These are phyloP conservation scores for Malacoctenus gilli DNA, from an alignment of 2,797 vertebrate species.

Conservation along the genomic window DNA sequence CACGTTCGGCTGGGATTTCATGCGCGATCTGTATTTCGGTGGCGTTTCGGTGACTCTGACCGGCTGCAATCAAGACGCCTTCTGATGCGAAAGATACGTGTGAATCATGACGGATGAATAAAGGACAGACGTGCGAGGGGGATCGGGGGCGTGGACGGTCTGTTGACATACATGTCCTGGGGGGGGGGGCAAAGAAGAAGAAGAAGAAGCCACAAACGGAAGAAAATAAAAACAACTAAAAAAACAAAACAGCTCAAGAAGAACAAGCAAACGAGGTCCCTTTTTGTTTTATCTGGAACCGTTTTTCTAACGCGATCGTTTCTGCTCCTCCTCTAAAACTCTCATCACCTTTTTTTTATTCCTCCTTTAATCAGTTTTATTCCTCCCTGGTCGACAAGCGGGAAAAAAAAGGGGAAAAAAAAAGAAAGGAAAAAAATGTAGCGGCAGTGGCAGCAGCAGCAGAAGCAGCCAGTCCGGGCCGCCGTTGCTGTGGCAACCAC, in stretches of 20 bases:
- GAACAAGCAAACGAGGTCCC: background rate
- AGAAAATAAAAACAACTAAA: too few species aligned
- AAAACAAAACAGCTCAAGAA: background rate
- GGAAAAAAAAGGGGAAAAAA: slow-evolving; percentile 34
- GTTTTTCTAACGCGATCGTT: slow-evolving; percentile 18
- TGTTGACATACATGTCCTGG: slow-evolving; percentile 37
- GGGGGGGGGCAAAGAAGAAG: slow-evolving; percentile 3
- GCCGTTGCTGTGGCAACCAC: slow-evolving; percentile 76
- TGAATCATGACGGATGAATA: slow-evolving; percentile 40
- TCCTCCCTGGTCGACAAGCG: slow-evolving; percentile 74
- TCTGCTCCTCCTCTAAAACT: slow-evolving; percentile 25
- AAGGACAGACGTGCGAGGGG: slow-evolving; percentile 38
- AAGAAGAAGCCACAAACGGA: too few species aligned
- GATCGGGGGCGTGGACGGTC: slow-evolving; percentile 34
- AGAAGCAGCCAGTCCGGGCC: slow-evolving; percentile 68
- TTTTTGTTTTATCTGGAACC: slow-evolving; percentile 15
- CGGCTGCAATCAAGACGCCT: too few species aligned
- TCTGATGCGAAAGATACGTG: slow-evolving; percentile 20
- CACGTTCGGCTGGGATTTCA: too few species aligned
- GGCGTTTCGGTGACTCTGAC: too few species aligned
- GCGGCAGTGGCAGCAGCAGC: too few species aligned
- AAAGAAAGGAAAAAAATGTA: too few species aligned
- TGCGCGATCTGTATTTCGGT: too few species aligned
- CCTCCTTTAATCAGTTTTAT: slow-evolving; percentile 82
- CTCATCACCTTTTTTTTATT: slow-evolving; percentile 74